Base-by-base conservation (phyloP, 2,888 invertebrate species). In the Dryadula phaetusa region DNA sequence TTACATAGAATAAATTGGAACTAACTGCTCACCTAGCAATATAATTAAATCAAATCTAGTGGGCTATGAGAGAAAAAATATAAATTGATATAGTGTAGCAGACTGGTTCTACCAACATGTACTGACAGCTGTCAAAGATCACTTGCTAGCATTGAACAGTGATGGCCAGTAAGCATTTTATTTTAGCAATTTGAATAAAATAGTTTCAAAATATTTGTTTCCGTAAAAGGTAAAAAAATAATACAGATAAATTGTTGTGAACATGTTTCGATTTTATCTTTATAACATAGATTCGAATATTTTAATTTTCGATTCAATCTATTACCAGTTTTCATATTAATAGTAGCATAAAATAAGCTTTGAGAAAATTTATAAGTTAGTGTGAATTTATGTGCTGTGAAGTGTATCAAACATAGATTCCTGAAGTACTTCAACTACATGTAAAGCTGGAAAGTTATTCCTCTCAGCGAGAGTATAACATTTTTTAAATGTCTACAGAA, bases 141-240 rank as follows among this genome's bases (percentile, higher is more conserved):
- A 28, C 28, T 42, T 32, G 53, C 22, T 49, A n/a, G 22, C 28
- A 25, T 44, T 60, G 25, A 14, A 60, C 25, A 40, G 25, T 58
- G 40, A 60, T 28, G 25, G 60, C 14, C 25, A 12, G 60, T 32
- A 37, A 56, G 25, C 52, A 28, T 60, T 60, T 44, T 42, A 44
- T 25, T 60, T 44, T 18, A 67, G 64, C 64, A 62, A 54, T 37
- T 47, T 52, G 44, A 60, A 53, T 71, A 20, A 7, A 56, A 37
- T 18, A 20, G 40, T 40, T 40, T 10, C n/a, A 6, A 56, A 40
- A 56, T 40, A 56, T 0, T 40, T 56, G 14, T 40, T 8, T 10
- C n/a, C 10, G n/a, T 22, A 22, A 22, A 40, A 56, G 8, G 7
- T 10, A 20, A 40, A n/a, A 22, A 56, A 40, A 22, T 7, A 28